Evolutionary conservation across 2,888 invertebrate species (phyloP).

Genomic region (Mythimna lalbum): DNA sequence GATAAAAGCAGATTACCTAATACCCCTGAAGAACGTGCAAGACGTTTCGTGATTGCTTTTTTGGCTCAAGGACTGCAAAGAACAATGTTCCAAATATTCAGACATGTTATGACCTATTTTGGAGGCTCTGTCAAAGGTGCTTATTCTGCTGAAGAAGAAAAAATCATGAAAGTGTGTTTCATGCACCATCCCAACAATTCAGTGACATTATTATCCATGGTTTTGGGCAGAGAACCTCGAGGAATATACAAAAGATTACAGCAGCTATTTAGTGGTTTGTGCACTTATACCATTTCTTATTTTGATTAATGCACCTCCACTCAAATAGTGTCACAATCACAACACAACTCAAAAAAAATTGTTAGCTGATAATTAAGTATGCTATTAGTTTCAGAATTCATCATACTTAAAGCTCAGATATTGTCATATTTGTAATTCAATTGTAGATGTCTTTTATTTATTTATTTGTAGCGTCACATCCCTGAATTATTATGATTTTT

Average conservation of each 20-base stretch:
- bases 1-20: constrained; percentile 66
- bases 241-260: constrained; percentile 76
- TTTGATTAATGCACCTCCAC: no score
- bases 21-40: constrained; percentile 73
- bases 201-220: constrained; percentile 69
- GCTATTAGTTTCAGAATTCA: no score
- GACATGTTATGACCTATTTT: constrained; percentile 72
- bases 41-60: constrained; percentile 77
- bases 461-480: no score
- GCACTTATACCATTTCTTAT: not conserved
- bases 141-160: constrained; percentile 77
- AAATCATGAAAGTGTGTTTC: constrained; percentile 80
- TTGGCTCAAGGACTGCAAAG: constrained; percentile 80
- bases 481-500: no score
- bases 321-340: no score
- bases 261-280: constrained; percentile 68
- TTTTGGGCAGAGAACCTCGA: constrained; percentile 79
- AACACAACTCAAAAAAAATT: no score
- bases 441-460: no score
- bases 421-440: no score
- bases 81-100: constrained; percentile 79
- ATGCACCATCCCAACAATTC: constrained; percentile 73
- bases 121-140: constrained; percentile 70
- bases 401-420: no score
- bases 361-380: no score